A percentile compares a stretch with the other conserved stretches of the same genome.
Conservation (phyloP, 2,888 invertebrate genomes). For the Parnassius mnemosyne region DNA sequence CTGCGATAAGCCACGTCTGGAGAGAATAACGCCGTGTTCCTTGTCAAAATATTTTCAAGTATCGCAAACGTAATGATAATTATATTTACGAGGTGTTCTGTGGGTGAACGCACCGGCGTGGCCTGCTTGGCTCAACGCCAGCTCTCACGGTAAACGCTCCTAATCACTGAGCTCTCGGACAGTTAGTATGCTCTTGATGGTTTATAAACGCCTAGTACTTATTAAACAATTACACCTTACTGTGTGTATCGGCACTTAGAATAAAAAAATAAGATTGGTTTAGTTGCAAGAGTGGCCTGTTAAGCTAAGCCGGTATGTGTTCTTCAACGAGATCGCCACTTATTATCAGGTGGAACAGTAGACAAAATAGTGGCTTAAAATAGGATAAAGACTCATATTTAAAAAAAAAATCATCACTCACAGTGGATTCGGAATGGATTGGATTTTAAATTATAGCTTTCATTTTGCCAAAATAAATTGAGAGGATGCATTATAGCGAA, state of each 20-base stretch:
- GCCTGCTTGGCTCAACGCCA: slow-evolving; percentile 74
- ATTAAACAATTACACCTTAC: slow-evolving; percentile 39
- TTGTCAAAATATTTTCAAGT: slow-evolving; percentile 47
- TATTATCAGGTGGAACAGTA: too few relatives aligned
- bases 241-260: too few relatives aligned
- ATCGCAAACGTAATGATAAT: slow-evolving; percentile 57
- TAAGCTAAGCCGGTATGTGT: too few relatives aligned
- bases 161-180: slow-evolving; percentile 68
- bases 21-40: slow-evolving; percentile 27
- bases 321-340: too few relatives aligned
- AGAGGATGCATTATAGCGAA: background rate
- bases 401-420: too few relatives aligned
- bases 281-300: too few relatives aligned
- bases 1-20: slow-evolving; percentile 20
- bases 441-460: too few relatives aligned
- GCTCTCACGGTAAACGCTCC: slow-evolving; percentile 73
- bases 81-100: slow-evolving; percentile 46
- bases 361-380: too few relatives aligned
- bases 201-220: slow-evolving; percentile 71
- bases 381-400: too few relatives aligned
- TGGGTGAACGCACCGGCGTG: slow-evolving; percentile 74
- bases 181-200: slow-evolving; percentile 67
- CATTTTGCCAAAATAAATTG: too few relatives aligned
- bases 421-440: too few relatives aligned
- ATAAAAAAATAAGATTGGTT: too few relatives aligned